Percentiles rank a stretch among this genome's conserved stretches.
Conservation (phyloP, 2,888 invertebrate genomes). For the Drosophila multiciliata region DNA sequence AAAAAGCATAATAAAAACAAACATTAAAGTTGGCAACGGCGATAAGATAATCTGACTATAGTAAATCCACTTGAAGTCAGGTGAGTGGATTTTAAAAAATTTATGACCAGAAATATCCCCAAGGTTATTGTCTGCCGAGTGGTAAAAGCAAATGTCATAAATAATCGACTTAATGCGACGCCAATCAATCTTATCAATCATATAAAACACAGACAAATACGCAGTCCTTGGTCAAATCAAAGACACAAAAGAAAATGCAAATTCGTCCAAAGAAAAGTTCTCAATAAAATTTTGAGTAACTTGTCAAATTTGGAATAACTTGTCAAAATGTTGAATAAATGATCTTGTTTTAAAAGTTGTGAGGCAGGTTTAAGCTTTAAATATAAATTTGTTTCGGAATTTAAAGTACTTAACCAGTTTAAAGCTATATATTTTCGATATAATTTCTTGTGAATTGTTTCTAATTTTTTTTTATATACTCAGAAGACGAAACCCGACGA, state of each 20-base stretch:
- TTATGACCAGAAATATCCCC: constrained; percentile 56
- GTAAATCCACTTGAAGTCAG: constrained; percentile 46
- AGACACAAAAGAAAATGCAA: constrained; percentile 5
- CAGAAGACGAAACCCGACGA: neutral
- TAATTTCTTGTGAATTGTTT: neutral
- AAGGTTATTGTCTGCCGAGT: neutral
- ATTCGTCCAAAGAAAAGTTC: constrained; percentile 18
- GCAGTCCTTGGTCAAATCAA: neutral
- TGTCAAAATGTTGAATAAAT: neutral
- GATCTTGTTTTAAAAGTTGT: neutral
- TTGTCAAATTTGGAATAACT: neutral
- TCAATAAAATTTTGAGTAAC: neutral
- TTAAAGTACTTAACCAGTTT: neutral
- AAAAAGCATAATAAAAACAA: constrained; percentile 53
- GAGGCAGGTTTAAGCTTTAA: neutral
- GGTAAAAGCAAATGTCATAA: constrained; percentile 26
- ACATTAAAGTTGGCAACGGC: constrained; percentile 41
- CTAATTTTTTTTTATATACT: neutral
- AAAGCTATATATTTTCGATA: neutral
- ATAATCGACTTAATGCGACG: constrained; percentile 5
- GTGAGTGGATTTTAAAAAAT: constrained; percentile 59
- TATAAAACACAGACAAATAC: constrained; percentile 37
- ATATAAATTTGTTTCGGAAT: neutral
- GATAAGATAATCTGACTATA: constrained; percentile 66
- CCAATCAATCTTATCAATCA: constrained; percentile 15